Percentiles rank a stretch among this genome's conserved stretches.
These are phyloP conservation scores for Gorsachius magnificus DNA, from an alignment of 2,797 vertebrate species.

Conservation along the genomic window DNA sequence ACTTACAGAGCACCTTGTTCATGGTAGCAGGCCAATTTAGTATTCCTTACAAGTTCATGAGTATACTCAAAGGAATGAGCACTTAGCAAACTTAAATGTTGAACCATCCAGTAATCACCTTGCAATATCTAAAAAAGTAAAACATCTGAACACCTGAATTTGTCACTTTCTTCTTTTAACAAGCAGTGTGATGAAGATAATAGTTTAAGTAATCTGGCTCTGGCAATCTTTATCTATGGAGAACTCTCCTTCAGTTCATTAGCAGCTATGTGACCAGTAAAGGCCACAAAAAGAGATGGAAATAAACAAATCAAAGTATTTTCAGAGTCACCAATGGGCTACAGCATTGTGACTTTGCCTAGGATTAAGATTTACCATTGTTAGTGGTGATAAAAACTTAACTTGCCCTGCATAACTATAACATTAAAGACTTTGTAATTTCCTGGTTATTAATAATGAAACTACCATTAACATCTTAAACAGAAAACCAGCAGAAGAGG, in stretches of 20 bases:
- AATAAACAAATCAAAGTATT: neutral
- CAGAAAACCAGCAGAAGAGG: conserved; percentile 11
- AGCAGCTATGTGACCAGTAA: neutral
- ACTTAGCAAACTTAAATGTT: neutral
- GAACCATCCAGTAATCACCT: neutral
- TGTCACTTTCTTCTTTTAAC: neutral
- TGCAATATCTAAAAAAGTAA: neutral
- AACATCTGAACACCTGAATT: neutral
- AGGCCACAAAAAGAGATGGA: neutral
- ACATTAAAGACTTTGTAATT: neutral
- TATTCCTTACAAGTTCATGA: neutral
- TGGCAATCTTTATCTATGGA: neutral
- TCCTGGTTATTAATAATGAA: conserved; percentile 50
- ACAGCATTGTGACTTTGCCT: neutral
- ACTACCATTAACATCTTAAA: conserved; percentile 1
- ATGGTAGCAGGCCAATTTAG: neutral
- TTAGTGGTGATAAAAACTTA: conserved; percentile 1
- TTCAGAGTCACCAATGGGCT: neutral
- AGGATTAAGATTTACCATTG: neutral
- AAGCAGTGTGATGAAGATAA: neutral
- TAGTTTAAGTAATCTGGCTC: neutral
- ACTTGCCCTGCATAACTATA: neutral
- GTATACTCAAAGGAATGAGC: neutral
- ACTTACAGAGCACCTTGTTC: neutral
- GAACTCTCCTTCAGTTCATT: neutral